These are phyloP conservation scores for Tachystola acroxantha DNA, from an alignment of 2,888 invertebrate genomes.

Conservation along the genomic window DNA sequence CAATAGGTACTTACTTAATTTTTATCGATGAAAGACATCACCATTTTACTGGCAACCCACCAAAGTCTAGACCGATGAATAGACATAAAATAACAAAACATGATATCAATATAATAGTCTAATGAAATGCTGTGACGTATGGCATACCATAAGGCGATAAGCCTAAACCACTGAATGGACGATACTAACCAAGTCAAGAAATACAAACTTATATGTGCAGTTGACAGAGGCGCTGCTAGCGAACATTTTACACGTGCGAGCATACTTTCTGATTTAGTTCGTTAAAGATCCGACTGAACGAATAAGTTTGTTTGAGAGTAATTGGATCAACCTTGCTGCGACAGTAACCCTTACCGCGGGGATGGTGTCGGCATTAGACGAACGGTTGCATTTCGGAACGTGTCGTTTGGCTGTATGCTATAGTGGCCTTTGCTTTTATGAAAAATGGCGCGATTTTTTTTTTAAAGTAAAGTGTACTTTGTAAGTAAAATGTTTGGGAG, in stretches of 20 bases:
- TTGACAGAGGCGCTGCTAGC: neutral
- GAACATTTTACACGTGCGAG: neutral
- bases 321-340: constrained; percentile 74
- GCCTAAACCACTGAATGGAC: neutral
- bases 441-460: constrained; percentile 2
- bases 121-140: neutral
- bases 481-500: constrained; percentile 75
- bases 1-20: too few relatives aligned
- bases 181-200: neutral
- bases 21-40: too few relatives aligned
- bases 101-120: neutral
- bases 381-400: constrained; percentile 49
- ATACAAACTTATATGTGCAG: constrained; percentile 1
- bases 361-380: constrained; percentile 39
- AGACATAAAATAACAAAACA: neutral
- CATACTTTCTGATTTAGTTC: neutral
- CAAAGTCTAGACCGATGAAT: neutral
- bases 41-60: neutral
- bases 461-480: constrained; percentile 6
- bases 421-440: neutral
- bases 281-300: neutral
- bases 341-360: constrained; percentile 59
- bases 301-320: constrained; percentile 26
- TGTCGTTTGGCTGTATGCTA: constrained; percentile 23
- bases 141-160: neutral